phyloP scores from a whole-genome alignment of 1,140 invertebrate genomes.

The Dreissena rostriformis region DNA sequence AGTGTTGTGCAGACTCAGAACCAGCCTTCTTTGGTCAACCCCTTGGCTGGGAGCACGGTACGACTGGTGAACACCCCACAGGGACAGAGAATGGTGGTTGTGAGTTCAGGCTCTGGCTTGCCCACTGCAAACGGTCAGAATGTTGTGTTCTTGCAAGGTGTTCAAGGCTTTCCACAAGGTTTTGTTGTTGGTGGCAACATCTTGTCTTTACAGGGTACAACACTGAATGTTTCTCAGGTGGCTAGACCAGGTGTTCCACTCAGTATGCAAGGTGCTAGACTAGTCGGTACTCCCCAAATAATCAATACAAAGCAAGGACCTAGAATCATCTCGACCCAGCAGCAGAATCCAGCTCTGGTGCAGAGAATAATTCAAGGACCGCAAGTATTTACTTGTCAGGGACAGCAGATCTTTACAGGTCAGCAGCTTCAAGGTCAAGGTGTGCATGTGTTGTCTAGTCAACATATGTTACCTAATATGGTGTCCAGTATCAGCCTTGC shows the following conservation, averaged over 20 bases:
- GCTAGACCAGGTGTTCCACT: conserved; percentile 16
- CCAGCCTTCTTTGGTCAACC: conserved; percentile 11
- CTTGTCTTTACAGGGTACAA: conserved; percentile 43
- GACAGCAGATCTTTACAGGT: background rate
- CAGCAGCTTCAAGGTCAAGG: background rate
- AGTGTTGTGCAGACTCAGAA: conserved; percentile 26
- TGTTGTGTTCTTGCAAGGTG: conserved; percentile 47
- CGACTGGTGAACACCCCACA: conserved; percentile 47
- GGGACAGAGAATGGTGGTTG: conserved; percentile 46
- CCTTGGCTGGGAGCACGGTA: conserved; percentile 30
- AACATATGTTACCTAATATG: too few species aligned
- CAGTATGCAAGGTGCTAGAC: conserved; percentile 26
- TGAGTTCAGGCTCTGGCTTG: conserved; percentile 28
- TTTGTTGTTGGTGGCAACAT: conserved; percentile 53
- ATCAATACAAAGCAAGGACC: conserved; percentile 8
- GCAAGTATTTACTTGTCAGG: background rate
- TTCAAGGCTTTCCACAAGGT: conserved; percentile 48
- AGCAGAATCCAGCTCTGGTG: conserved; percentile 36
- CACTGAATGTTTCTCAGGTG: conserved; percentile 9
- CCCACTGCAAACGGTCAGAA: conserved; percentile 8
- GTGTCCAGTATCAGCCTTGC: conserved; percentile 1
- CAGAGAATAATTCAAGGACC: conserved; percentile 23
- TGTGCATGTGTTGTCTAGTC: too few species aligned
- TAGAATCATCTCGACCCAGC: conserved; percentile 37
- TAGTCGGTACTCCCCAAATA: conserved; percentile 35